Evolutionary conservation across 2,113 vertebrate genomes (phyloP).

Genomic region (Leiothrix lutea): DNA sequence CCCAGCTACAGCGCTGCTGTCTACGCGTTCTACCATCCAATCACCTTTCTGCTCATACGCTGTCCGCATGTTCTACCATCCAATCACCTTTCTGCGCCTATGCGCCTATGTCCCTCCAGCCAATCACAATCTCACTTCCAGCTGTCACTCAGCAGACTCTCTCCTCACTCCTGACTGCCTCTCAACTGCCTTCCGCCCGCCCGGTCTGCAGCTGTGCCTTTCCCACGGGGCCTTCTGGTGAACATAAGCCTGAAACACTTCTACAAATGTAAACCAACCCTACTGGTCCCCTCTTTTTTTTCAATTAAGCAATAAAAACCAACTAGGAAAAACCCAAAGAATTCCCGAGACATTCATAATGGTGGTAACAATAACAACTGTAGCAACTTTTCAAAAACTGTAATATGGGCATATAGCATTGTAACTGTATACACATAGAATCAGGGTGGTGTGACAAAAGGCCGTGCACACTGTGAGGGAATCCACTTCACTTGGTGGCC

Average conservation of each 20-base stretch:
- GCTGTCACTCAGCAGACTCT: background rate
- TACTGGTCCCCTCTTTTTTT: background rate
- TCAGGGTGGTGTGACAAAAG: background rate
- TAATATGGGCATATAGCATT: background rate
- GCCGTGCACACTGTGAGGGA: background rate
- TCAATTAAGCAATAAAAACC: background rate
- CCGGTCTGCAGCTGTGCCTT: background rate
- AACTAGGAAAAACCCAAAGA: background rate
- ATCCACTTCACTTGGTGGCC: background rate
- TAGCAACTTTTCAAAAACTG: background rate
- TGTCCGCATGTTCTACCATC: too few relatives aligned
- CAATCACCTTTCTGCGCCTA: background rate
- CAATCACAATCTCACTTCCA: background rate
- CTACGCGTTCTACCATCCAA: background rate
- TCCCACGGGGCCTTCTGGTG: background rate
- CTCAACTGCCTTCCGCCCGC: accelerated
- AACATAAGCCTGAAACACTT: background rate
- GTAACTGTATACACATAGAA: background rate
- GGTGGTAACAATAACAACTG: background rate
- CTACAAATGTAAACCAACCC: too few relatives aligned
- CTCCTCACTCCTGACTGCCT: background rate
- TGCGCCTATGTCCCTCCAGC: background rate
- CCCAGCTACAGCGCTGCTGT: background rate
- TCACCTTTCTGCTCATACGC: background rate
- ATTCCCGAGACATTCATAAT: background rate